A percentile compares a stretch with the other conserved stretches of the same genome.
These are phyloP conservation scores for Panagrolaimus sp. DNA, from an alignment of 1,140 invertebrate species.

Conservation along the genomic window DNA sequence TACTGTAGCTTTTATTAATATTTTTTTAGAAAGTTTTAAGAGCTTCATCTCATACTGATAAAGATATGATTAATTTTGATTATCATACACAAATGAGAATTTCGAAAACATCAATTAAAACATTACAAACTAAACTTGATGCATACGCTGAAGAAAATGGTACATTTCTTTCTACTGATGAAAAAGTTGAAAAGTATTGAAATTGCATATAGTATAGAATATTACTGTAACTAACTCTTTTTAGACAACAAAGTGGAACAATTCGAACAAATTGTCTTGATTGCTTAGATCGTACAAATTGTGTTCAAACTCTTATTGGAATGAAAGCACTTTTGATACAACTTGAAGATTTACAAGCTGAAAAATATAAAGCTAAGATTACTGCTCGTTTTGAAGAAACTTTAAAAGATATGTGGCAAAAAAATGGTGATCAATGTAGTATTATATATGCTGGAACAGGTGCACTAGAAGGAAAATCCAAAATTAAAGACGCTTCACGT, in stretches of 20 bases:
- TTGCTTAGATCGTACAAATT: conserved; percentile 94
- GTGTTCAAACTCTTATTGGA: conserved; percentile 89
- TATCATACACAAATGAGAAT: conserved; percentile 73
- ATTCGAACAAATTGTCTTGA: conserved; percentile 95
- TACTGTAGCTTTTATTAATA: neutral
- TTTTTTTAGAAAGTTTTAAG: conserved; percentile 18
- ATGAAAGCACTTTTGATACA: conserved; percentile 63
- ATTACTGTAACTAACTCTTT: neutral
- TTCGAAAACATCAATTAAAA: conserved; percentile 41
- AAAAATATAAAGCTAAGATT: conserved; percentile 69
- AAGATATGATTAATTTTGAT: conserved; percentile 79
- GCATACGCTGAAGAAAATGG: neutral
- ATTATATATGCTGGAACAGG: conserved; percentile 99
- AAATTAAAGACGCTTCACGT: conserved; percentile 89
- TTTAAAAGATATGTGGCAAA: conserved; percentile 95
- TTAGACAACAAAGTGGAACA: conserved; percentile 75
- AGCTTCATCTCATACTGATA: conserved; percentile 60
- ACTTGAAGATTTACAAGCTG: conserved; percentile 64
- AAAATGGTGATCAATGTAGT: conserved; percentile 97
- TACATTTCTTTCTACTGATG: conserved; percentile 14
- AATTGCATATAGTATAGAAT: too few species aligned
- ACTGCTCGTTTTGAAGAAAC: conserved; percentile 85
- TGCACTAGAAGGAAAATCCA: conserved; percentile 86
- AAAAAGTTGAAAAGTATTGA: neutral
- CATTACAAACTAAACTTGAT: conserved; percentile 7